Percentiles rank a stretch among this genome's conserved stretches.
Evolutionary conservation across 2,888 invertebrate species (phyloP).

Genomic region (Trachelus tabidus): DNA sequence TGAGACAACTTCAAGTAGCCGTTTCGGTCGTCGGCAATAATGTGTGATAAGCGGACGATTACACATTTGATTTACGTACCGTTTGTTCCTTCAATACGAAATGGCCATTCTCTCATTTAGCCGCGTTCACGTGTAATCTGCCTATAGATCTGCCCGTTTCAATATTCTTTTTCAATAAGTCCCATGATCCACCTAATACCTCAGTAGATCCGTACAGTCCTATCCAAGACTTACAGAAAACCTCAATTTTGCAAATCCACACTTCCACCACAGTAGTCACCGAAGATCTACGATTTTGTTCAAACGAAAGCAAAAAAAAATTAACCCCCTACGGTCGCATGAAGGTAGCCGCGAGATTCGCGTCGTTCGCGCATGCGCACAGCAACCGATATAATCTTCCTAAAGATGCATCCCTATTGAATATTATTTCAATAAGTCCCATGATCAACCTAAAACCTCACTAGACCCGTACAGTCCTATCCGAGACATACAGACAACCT

Average conservation of each 20-base stretch:
- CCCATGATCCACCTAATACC: background rate
- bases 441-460: background rate
- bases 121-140: too few relatives aligned
- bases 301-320: background rate
- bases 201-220: too few relatives aligned
- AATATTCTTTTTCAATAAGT: background rate
- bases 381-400: too few relatives aligned
- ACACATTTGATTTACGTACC: slow-evolving; percentile 53
- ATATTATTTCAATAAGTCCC: background rate
- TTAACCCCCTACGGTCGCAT: background rate
- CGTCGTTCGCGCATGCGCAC: too few relatives aligned
- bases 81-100: background rate
- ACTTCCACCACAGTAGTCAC: too few relatives aligned
- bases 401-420: too few relatives aligned
- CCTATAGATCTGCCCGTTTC: too few relatives aligned
- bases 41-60: slow-evolving; percentile 52
- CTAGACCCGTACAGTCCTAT: too few relatives aligned
- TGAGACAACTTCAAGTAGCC: slow-evolving; percentile 33
- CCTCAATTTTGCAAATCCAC: too few relatives aligned
- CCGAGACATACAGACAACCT: too few relatives aligned
- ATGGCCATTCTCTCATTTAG: too few relatives aligned
- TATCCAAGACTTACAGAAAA: too few relatives aligned
- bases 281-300: rapidly evolving
- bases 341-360: background rate
- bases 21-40: slow-evolving; percentile 30